Evolutionary conservation across 2,113 vertebrate species (phyloP).

Genomic region (Pardalotus punctatus): DNA sequence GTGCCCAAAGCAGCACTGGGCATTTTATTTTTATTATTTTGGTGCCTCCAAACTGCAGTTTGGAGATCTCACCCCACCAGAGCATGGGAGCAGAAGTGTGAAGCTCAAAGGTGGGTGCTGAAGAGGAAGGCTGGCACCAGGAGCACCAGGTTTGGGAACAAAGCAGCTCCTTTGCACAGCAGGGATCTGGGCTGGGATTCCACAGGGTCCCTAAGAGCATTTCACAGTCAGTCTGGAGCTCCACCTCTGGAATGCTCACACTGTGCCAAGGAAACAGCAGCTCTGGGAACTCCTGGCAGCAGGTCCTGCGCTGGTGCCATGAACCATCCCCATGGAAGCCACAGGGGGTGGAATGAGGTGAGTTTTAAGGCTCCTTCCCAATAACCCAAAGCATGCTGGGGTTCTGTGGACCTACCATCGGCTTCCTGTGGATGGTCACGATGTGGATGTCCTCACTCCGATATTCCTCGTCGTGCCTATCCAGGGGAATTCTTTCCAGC

Average conservation of each 20-base stretch:
- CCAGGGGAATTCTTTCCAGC: slow-evolving; percentile 84
- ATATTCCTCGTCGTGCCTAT: slow-evolving; percentile 90
- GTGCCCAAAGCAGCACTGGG: not conserved
- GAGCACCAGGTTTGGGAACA: not conserved
- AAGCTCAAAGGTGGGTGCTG: not conserved
- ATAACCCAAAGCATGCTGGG: not conserved
- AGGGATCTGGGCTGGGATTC: not conserved
- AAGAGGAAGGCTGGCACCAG: not conserved
- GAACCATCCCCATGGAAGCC: not conserved
- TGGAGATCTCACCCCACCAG: not conserved
- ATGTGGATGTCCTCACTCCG: slow-evolving; percentile 93
- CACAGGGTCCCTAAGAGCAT: not conserved
- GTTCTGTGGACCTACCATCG: not conserved
- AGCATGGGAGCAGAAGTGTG: not conserved
- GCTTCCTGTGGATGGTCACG: slow-evolving; percentile 77
- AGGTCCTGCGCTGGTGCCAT: fast-evolving
- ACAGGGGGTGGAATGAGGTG: not conserved
- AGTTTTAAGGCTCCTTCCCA: not conserved
- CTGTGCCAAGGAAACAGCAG: not conserved
- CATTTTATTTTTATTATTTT: not conserved
- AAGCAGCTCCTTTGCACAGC: not conserved
- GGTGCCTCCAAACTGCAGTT: not conserved
- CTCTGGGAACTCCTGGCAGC: not conserved
- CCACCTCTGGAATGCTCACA: fast-evolving
- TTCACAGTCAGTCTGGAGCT: not conserved